These are phyloP conservation scores for Halcyon malimbica DNA, from an alignment of 2,113 vertebrate genomes.

Conservation along the genomic window DNA sequence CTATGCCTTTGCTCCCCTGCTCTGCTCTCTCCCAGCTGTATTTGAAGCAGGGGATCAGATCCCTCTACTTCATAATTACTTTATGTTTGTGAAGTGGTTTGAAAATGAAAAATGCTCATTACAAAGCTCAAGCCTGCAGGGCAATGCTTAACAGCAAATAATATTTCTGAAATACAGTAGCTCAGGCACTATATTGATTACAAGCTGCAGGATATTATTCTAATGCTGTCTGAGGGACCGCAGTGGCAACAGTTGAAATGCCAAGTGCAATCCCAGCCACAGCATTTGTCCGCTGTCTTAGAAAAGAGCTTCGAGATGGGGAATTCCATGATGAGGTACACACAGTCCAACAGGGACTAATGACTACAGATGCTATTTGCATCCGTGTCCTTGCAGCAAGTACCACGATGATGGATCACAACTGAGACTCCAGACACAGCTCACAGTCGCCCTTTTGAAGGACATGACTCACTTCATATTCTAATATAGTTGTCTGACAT, in stretches of 20 bases:
- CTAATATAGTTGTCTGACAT: constrained; percentile 24
- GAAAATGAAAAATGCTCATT: constrained; percentile 61
- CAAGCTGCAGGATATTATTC: constrained; percentile 33
- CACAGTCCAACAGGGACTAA: constrained; percentile 31
- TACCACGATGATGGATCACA: constrained; percentile 53
- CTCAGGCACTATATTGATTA: constrained; percentile 31
- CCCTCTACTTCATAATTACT: constrained; percentile 44
- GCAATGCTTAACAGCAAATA: constrained; percentile 47
- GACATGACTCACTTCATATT: constrained; percentile 39
- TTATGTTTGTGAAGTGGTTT: constrained; percentile 51
- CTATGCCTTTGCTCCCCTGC: background rate
- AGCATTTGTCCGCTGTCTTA: background rate
- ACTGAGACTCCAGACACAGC: background rate
- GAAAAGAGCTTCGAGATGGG: constrained; percentile 36
- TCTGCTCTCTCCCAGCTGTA: constrained; percentile 17
- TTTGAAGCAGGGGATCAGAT: constrained; percentile 22
- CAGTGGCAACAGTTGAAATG: constrained; percentile 21
- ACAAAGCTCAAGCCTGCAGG: constrained; percentile 60
- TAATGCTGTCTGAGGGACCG: constrained; percentile 28
- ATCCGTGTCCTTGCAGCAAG: constrained; percentile 45
- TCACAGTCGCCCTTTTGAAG: constrained; percentile 41
- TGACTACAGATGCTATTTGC: constrained; percentile 60
- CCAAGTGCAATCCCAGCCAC: constrained; percentile 8
- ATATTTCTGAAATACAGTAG: background rate
- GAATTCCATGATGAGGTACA: constrained; percentile 55